phyloP scores from a whole-genome alignment of 2,888 invertebrate genomes.

The Dynastes grantii region DNA sequence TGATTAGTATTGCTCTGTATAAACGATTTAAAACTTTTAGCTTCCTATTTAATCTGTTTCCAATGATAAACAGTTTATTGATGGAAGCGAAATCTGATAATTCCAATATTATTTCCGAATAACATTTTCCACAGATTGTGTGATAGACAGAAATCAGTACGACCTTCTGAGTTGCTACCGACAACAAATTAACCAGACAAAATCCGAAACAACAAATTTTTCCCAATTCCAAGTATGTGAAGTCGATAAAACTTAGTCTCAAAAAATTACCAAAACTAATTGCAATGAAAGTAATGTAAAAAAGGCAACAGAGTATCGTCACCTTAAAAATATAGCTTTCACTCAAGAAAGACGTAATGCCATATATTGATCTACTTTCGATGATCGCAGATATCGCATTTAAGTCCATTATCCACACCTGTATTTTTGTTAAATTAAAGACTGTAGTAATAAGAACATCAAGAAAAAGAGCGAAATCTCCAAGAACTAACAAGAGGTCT shows the following conservation, averaged over 20 bases:
- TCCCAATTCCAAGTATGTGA: slow-evolving; percentile 6
- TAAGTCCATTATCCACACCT: neutral
- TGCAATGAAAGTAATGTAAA: neutral
- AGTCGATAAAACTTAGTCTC: neutral
- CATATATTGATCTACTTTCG: neutral
- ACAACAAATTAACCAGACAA: neutral
- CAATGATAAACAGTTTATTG: neutral
- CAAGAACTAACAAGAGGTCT: neutral
- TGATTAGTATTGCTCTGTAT: slow-evolving; percentile 7
- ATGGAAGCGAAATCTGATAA: neutral
- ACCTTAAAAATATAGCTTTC: neutral
- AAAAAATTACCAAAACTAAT: neutral
- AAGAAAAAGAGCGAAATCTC: slow-evolving; percentile 2
- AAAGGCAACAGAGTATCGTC: neutral
- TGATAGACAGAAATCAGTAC: neutral
- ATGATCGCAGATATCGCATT: slow-evolving; percentile 16
- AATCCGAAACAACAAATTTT: neutral
- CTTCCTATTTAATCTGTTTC: neutral
- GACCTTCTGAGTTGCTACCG: neutral
- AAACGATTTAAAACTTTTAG: neutral
- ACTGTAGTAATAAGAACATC: neutral
- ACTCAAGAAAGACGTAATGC: slow-evolving; percentile 10
- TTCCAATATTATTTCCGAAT: slow-evolving; percentile 19
- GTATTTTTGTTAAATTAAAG: neutral
- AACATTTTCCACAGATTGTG: slow-evolving; percentile 10